phyloP scores from a whole-genome alignment of 2,113 vertebrate species.

The Apistogramma diplotaenia region DNA sequence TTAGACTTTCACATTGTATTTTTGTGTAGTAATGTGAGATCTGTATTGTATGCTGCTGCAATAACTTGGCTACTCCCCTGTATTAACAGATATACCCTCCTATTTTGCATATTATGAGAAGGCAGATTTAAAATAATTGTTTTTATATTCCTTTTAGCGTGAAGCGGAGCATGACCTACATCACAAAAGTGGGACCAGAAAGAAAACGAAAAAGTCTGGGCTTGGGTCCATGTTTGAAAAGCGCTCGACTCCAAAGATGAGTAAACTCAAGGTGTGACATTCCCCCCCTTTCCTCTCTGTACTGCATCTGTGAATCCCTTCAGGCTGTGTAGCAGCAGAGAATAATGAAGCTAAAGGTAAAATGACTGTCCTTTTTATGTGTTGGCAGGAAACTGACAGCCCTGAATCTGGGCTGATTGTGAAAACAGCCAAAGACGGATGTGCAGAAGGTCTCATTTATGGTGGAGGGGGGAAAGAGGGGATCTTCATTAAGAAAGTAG shows the following conservation, averaged over 20 bases:
- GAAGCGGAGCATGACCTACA: constrained; percentile 66
- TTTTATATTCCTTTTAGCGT: constrained; percentile 38
- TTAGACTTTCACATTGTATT: not conserved
- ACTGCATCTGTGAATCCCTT: not conserved
- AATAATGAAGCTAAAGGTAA: not conserved
- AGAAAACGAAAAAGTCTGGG: constrained; percentile 74
- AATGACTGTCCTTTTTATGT: not conserved
- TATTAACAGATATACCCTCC: not conserved
- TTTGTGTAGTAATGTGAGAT: not conserved
- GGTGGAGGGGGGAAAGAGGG: constrained; percentile 88
- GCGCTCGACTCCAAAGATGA: constrained; percentile 79
- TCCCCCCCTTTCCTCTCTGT: not conserved
- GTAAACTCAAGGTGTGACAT: constrained; percentile 80
- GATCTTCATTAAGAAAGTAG: constrained; percentile 88
- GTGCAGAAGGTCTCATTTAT: constrained; percentile 87
- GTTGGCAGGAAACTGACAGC: constrained; percentile 63
- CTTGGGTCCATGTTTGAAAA: constrained; percentile 79
- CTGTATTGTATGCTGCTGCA: not conserved
- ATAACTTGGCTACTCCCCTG: not conserved
- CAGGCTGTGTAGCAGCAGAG: not conserved
- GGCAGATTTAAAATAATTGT: too few relatives aligned
- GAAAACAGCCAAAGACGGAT: constrained; percentile 83
- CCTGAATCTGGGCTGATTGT: constrained; percentile 80
- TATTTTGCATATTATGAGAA: not conserved
- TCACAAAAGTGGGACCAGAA: constrained; percentile 64